Base-by-base conservation (phyloP, 2,888 invertebrate genomes). In the Parasteatoda lunata region DNA sequence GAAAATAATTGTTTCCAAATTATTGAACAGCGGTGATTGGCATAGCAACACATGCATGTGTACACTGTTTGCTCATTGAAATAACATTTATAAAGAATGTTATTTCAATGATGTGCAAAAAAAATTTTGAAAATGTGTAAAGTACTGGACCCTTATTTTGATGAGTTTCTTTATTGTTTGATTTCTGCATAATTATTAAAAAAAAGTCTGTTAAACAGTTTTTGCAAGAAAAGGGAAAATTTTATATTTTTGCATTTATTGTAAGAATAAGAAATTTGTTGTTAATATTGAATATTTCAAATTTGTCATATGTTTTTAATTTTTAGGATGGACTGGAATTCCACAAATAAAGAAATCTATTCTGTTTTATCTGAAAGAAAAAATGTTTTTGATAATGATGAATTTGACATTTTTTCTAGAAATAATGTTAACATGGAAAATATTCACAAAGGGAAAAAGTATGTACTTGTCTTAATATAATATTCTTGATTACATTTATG, bases 321-420 rank as follows among this genome's bases (percentile, higher is more conserved):
- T 68, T 49, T 45, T 52, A 47, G 8, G 30, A 77, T 66, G 68
- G 66, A 66, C 8, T 45, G 15, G 5, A 52, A 48, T 11, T 30
- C 13, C 65, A 30, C 47, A 48, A 54, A 64, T 30, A 30, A 47
- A 48, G 52, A 65, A 64, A 54, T n/a, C 3, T 48, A 78, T 68
- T 73, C 87, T 13, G 15, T 85, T 54, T 86, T 89, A 69, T 47
- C 89, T 68, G 83, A 94, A 71, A 92, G 95, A 72, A 92, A 94
- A 72, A 96, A 95, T 91, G 93, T 96, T 11, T 95, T 94, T 91
- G 96, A 96, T 90, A 94, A 92, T 81, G 96, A 96, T 91, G 94
- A 95, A 91, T 96, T 96, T 92, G 96, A 96, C 91, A 93, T 96
- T 1, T 95, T 96, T 94, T 94, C 94, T 84, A 91, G 93, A 15